Conservation (phyloP, 2,113 vertebrate genomes). For the Dicaeum eximium region DNA sequence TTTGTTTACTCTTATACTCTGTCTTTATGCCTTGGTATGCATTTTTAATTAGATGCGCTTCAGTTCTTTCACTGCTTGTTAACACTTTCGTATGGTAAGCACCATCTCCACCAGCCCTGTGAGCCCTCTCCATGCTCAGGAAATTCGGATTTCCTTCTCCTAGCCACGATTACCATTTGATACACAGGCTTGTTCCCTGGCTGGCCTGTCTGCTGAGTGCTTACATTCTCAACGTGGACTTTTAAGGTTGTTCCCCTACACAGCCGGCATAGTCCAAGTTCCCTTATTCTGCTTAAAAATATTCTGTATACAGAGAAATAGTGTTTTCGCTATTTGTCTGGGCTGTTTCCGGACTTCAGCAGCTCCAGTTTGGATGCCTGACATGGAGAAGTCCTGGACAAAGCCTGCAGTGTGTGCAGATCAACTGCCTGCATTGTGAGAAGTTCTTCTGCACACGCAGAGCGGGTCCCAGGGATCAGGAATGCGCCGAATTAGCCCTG, state of each 20-base stretch:
- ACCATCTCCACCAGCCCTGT: not conserved
- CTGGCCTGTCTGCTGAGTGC: not conserved
- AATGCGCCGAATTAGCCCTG: slow-evolving; percentile 11
- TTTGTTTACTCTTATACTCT: slow-evolving; percentile 68
- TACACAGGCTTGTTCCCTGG: not conserved
- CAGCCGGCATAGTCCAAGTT: not conserved
- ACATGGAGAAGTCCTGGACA: slow-evolving; percentile 29
- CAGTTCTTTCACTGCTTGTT: slow-evolving; percentile 59
- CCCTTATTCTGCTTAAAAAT: not conserved
- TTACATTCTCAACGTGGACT: not conserved
- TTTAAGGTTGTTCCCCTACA: not conserved
- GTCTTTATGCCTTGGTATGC: slow-evolving; percentile 67
- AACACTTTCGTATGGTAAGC: slow-evolving; percentile 45
- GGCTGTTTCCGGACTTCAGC: slow-evolving; percentile 36
- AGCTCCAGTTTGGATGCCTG: slow-evolving; percentile 53
- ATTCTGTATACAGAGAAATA: slow-evolving; percentile 9
- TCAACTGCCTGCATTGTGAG: slow-evolving; percentile 51
- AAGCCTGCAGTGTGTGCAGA: slow-evolving; percentile 49
- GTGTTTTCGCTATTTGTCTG: slow-evolving; percentile 40
- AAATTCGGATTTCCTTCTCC: not conserved
- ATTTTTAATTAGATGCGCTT: slow-evolving; percentile 68
- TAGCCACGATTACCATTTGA: not conserved
- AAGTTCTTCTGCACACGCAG: slow-evolving; percentile 33
- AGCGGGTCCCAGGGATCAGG: slow-evolving; percentile 27
- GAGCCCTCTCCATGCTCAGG: not conserved